These are phyloP conservation scores for Hecatera dysodea DNA, from an alignment of 2,888 invertebrate genomes.

Conservation along the genomic window DNA sequence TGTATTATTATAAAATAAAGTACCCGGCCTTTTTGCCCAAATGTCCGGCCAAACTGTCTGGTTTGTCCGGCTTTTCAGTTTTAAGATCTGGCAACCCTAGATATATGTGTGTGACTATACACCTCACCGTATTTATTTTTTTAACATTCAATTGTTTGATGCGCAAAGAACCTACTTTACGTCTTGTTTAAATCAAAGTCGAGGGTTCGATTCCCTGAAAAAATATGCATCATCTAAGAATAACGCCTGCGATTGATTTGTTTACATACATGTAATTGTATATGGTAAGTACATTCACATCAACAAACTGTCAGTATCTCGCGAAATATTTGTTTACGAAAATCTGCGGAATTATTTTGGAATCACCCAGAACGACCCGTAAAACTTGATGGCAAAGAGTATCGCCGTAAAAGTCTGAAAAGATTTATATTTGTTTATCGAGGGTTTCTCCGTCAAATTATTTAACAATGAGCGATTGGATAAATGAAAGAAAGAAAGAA, in stretches of 20 bases:
- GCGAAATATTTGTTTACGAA: conserved; percentile 9
- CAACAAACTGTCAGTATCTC: background rate
- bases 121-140: too few relatives aligned
- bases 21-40: too few relatives aligned
- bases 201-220: conserved; percentile 15
- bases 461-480: background rate
- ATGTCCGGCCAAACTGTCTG: too few relatives aligned
- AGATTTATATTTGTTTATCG: background rate
- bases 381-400: too few relatives aligned
- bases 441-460: background rate
- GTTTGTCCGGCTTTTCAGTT: too few relatives aligned
- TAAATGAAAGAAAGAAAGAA: too few relatives aligned
- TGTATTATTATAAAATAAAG: too few relatives aligned
- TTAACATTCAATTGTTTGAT: too few relatives aligned
- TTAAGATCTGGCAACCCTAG: too few relatives aligned
- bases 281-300: background rate
- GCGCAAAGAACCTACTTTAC: background rate
- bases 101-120: too few relatives aligned
- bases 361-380: background rate
- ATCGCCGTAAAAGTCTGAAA: background rate
- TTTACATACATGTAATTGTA: conserved; percentile 9
- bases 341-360: background rate
- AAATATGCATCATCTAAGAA: conserved; percentile 5
- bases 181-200: background rate
- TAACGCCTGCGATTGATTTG: background rate